Evolutionary conservation across 1,140 invertebrate species (phyloP).

Genomic region (Zaprionus vittiger): DNA sequence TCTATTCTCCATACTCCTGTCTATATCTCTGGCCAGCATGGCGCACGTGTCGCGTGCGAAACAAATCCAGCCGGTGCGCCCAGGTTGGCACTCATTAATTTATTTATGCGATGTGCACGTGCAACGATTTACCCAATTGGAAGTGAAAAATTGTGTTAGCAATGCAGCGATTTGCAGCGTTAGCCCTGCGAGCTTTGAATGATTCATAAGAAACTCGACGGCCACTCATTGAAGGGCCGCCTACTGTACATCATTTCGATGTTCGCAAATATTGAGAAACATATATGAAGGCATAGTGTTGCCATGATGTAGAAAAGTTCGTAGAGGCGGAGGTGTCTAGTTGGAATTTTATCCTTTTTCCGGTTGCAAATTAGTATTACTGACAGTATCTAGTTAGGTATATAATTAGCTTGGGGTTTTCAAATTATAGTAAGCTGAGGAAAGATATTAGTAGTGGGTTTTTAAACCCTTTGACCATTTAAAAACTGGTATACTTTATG

Average conservation of each 20-base stretch:
- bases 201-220: conserved; percentile 63
- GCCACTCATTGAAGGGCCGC: conserved; percentile 45
- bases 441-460: too few species aligned
- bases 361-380: conserved; percentile 48
- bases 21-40: conserved; percentile 24
- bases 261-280: conserved; percentile 44
- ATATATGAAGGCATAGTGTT: conserved; percentile 46
- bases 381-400: conserved; percentile 17
- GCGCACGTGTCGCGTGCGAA: conserved; percentile 37
- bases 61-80: conserved; percentile 26
- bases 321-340: conserved; percentile 52
- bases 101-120: conserved; percentile 83
- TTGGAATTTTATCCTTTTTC: conserved; percentile 55
- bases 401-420: background rate
- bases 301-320: conserved; percentile 37
- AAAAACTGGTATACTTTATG: too few species aligned
- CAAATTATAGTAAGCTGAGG: too few species aligned
- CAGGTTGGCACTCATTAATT: conserved; percentile 71
- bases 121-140: conserved; percentile 69
- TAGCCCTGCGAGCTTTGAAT: conserved; percentile 38
- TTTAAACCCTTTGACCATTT: too few species aligned
- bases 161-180: conserved; percentile 45
- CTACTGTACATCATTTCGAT: conserved; percentile 56
- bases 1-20: conserved; percentile 7
- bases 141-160: conserved; percentile 80